These are phyloP conservation scores for Apteryx mantelli DNA, from an alignment of 2,113 vertebrate genomes.

Conservation along the genomic window DNA sequence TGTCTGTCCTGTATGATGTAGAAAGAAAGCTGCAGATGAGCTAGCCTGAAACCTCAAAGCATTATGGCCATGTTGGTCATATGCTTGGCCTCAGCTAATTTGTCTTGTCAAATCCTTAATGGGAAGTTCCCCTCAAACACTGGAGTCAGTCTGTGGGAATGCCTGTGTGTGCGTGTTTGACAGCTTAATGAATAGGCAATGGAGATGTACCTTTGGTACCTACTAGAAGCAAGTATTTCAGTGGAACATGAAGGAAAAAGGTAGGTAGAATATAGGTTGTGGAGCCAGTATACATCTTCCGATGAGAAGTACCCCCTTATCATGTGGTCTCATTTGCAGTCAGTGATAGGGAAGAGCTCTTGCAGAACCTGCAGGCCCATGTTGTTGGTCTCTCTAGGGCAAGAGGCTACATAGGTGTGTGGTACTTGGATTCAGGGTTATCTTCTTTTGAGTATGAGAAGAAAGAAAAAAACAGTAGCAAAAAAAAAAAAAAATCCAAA, in stretches of 20 bases:
- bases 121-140: neutral
- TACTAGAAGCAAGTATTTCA: neutral
- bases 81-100: neutral
- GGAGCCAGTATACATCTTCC: neutral
- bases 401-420: neutral
- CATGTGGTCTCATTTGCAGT: neutral
- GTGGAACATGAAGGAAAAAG: neutral
- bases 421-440: neutral
- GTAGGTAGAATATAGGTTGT: neutral
- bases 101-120: neutral
- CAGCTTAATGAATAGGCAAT: neutral
- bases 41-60: neutral
- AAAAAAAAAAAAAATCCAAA: neutral
- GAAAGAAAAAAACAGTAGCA: neutral
- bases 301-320: neutral
- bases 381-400: neutral
- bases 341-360: neutral
- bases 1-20: neutral
- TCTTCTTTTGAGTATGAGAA: neutral
- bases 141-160: neutral
- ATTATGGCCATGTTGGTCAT: neutral
- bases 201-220: neutral
- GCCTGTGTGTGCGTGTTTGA: neutral
- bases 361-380: neutral
- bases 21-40: neutral